Evolutionary conservation across 2,888 invertebrate species (phyloP).

Genomic region (Macrosiphum euphorbiae): DNA sequence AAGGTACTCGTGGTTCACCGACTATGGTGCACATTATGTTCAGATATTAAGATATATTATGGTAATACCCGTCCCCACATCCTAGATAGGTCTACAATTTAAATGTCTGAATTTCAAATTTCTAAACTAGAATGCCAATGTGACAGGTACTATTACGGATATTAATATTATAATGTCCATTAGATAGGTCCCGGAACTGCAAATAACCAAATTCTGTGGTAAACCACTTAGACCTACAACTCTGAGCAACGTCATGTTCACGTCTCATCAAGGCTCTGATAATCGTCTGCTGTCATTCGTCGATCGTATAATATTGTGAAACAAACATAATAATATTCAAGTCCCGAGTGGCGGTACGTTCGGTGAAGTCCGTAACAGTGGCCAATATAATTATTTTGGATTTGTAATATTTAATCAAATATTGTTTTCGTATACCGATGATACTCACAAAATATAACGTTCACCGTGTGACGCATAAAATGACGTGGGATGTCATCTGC

Average conservation of each 20-base stretch:
- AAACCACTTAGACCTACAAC: neutral
- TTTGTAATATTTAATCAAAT: neutral
- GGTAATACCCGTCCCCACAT: neutral
- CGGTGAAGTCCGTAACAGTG: neutral
- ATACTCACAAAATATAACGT: neutral
- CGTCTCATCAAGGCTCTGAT: neutral
- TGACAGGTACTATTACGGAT: neutral
- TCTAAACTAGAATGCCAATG: neutral
- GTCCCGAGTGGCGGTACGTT: neutral
- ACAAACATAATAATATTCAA: neutral
- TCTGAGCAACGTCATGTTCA: neutral
- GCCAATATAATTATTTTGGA: neutral
- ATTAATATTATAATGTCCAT: neutral
- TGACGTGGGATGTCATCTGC: neutral
- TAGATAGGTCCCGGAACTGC: neutral
- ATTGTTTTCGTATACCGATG: neutral
- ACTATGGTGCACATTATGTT: too few species aligned
- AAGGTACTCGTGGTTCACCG: too few species aligned
- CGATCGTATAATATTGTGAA: neutral
- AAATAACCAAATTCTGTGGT: neutral
- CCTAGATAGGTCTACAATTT: neutral
- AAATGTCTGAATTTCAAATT: too few species aligned
- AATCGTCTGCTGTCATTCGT: neutral
- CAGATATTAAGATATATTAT: too few species aligned
- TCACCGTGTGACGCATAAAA: neutral